Evolutionary conservation across 2,797 vertebrate genomes (phyloP).

Genomic region (Psittacula derbiana): DNA sequence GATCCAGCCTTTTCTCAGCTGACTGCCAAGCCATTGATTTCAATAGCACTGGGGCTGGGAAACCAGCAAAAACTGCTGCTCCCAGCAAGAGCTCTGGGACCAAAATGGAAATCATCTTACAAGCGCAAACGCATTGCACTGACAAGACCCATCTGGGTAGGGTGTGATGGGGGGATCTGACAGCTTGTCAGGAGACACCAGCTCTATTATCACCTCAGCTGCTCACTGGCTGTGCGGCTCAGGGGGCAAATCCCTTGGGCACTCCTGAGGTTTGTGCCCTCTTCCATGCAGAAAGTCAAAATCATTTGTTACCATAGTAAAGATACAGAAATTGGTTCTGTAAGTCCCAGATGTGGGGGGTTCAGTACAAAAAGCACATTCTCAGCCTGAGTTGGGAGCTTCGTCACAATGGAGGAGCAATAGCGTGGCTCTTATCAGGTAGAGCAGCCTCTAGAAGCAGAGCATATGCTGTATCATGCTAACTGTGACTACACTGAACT

Average conservation of each 20-base stretch:
- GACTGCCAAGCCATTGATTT: background rate
- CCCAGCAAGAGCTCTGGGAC: background rate
- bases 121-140: background rate
- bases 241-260: background rate
- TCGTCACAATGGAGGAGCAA: background rate
- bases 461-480: background rate
- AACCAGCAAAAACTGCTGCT: background rate
- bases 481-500: background rate
- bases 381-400: background rate
- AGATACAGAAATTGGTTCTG: background rate
- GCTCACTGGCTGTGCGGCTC: background rate
- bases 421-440: background rate
- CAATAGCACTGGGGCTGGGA: background rate
- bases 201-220: background rate
- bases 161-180: background rate
- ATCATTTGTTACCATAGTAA: background rate
- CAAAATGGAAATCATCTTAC: background rate
- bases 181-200: background rate
- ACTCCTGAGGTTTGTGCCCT: background rate
- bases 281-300: background rate
- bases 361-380: background rate
- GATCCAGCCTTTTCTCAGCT: background rate
- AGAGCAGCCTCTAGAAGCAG: slow-evolving; percentile 20
- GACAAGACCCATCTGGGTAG: slow-evolving; percentile 38
- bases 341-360: background rate